phyloP scores from a whole-genome alignment of 2,888 invertebrate genomes.

The Pterostichus madidus region DNA sequence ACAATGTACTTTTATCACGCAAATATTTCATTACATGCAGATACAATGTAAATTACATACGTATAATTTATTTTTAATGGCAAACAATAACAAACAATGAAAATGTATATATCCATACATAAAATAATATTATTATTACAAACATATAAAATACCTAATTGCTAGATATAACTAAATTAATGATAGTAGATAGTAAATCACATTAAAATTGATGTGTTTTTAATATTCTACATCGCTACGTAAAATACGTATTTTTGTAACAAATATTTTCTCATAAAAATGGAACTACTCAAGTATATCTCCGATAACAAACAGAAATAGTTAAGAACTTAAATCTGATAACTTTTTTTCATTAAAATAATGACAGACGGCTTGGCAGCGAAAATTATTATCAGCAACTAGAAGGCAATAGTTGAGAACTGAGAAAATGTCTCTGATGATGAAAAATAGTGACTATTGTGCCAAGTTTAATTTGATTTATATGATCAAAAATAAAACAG shows the following conservation, averaged over 20 bases:
- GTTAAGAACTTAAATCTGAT: too few relatives aligned
- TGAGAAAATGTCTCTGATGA: not conserved
- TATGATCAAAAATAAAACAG: too few relatives aligned
- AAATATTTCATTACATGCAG: conserved; percentile 47
- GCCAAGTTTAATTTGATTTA: too few relatives aligned
- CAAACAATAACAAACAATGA: conserved; percentile 29
- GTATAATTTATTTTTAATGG: conserved; percentile 50
- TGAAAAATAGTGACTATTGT: too few relatives aligned
- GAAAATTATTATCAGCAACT: too few relatives aligned
- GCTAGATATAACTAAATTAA: conserved; percentile 31
- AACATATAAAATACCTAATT: conserved; percentile 40
- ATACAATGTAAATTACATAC: conserved; percentile 34
- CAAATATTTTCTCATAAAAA: not conserved
- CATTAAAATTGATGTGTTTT: conserved; percentile 34
- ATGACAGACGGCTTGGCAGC: too few relatives aligned
- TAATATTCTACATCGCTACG: conserved; percentile 27
- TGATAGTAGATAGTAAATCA: conserved; percentile 6
- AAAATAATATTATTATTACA: conserved; percentile 51
- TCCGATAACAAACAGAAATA: too few relatives aligned
- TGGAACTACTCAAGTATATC: not conserved
- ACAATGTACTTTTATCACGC: conserved; percentile 36
- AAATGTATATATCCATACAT: conserved; percentile 22
- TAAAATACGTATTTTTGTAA: not conserved
- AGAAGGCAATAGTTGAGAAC: too few relatives aligned
- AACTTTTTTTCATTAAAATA: too few relatives aligned